These are phyloP conservation scores for Anoplopoma fimbria DNA, from an alignment of 2,113 vertebrate species.

Conservation along the genomic window DNA sequence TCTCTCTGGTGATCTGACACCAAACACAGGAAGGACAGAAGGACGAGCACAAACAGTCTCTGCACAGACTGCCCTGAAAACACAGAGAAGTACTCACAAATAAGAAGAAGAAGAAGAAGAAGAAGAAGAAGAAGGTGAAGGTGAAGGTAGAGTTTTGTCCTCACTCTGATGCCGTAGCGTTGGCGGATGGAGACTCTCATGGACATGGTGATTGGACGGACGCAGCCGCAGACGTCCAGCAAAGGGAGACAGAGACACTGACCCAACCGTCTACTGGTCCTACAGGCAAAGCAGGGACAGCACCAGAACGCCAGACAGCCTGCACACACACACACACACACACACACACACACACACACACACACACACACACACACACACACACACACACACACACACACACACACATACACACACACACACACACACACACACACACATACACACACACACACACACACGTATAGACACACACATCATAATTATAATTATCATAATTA, in stretches of 20 bases:
- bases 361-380: background rate
- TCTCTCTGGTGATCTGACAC: conserved; percentile 71
- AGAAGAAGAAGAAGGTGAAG: too few relatives aligned
- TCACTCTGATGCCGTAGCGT: conserved; percentile 55
- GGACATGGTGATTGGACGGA: conserved; percentile 60
- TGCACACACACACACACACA: conserved; percentile 27
- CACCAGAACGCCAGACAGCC: conserved; percentile 72
- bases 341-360: background rate
- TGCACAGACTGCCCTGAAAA: conserved; percentile 57
- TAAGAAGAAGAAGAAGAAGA: too few relatives aligned
- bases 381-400: background rate
- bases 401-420: too few relatives aligned
- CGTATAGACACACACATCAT: too few relatives aligned
- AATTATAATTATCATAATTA: too few relatives aligned
- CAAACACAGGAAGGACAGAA: conserved; percentile 61
- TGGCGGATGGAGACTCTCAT: conserved; percentile 63
- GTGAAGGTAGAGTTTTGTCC: background rate
- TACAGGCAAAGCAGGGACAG: conserved; percentile 73
- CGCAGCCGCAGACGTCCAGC: conserved; percentile 60
- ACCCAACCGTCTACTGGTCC: conserved; percentile 48
- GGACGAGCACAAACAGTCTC: conserved; percentile 57
- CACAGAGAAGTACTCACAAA: background rate
- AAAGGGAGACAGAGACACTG: conserved; percentile 77
- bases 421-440: too few relatives aligned
- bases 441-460: too few relatives aligned